A percentile compares a stretch with the other conserved stretches of the same genome.
These are phyloP conservation scores for Gisinianus flammeolus DNA, from an alignment of 2,888 invertebrate genomes.

Conservation along the genomic window DNA sequence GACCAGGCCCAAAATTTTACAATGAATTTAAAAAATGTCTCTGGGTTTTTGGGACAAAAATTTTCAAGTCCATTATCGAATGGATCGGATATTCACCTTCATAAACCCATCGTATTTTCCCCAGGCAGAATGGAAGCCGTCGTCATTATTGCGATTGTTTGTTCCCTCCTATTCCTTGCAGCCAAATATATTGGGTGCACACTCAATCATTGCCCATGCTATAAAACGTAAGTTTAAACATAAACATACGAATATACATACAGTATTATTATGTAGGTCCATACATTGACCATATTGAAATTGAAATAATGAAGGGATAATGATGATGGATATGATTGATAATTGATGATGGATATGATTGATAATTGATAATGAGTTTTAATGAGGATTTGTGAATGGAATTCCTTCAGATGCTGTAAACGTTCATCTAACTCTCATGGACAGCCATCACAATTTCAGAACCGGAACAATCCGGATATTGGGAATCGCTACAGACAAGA, in stretches of 20 bases:
- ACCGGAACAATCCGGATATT: not conserved
- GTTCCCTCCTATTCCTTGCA: conserved; percentile 18
- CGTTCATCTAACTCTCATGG: not conserved
- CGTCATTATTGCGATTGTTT: conserved; percentile 24
- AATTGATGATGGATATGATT: too few relatives aligned
- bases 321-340: too few relatives aligned
- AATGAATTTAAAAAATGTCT: too few relatives aligned
- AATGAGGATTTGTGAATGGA: too few relatives aligned
- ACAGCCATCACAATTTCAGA: not conserved
- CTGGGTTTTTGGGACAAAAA: too few relatives aligned
- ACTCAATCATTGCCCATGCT: not conserved
- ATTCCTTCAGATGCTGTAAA: not conserved
- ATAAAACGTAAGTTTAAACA: not conserved
- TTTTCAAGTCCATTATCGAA: too few relatives aligned
- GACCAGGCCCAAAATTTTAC: not conserved
- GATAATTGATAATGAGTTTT: too few relatives aligned
- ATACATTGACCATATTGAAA: not conserved
- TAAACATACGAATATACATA: too few relatives aligned
- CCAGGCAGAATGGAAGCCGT: not conserved
- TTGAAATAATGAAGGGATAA: not conserved
- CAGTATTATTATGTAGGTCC: not conserved
- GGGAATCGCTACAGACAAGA: not conserved
- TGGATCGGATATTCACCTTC: too few relatives aligned
- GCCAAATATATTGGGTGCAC: conserved; percentile 34
- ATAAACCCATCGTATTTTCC: not conserved